Base-by-base conservation (phyloP, 2,888 invertebrate species). In the Epirrhoe alternata region DNA sequence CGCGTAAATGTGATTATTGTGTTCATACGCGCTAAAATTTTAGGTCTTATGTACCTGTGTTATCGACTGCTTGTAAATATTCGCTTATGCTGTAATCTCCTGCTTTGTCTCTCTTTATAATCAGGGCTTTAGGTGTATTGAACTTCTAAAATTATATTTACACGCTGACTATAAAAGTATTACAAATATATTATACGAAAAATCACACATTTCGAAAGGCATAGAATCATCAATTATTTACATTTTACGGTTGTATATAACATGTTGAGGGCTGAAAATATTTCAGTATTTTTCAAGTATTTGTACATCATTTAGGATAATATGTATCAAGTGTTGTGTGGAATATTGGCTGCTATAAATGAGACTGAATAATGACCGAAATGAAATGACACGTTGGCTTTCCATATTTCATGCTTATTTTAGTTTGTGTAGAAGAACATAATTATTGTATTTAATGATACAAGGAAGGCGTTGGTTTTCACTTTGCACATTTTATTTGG, bases 281-380 rank as follows among this genome's bases (percentile, higher is more conserved):
- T 42, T 42, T 42, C 38, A 47, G 47, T 47, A 47, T 0, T 7
- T 47, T 47, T n/a, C 24, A n/a, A 47, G 47, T 54, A 31, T 60
- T 42, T 64, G 59, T 65, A 33, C 14, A 56, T 55, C 38, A 16
- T 59, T 17, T 61, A 62, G 55, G 31, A 59, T 67, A 53, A 55
- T 62, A 55, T 55, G 24, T 47, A 50, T 53, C 33, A 16, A 47
- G 61, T 64, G 62, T 70, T 68, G 67, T 74, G 55, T 68, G 61
- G 45, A 68, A 66, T 61, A 66, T 71, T 72, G 74, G 74, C 68
- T 71, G 70, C 72, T 74, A 72, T 53, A 59, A 67, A 72, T 74
- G 74, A 74, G 74, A 74, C 74, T 74, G 74, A 74, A 63, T 62
- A 14, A 69, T 64, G 64, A 73, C 63, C 61, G 67, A 67, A 71